Evolutionary conservation across 92 coral and sea anemone genomes (phyloP), one percentile per base, ranked within the genome.

Genomic region (Zoanthus sansibaricus): DNA sequence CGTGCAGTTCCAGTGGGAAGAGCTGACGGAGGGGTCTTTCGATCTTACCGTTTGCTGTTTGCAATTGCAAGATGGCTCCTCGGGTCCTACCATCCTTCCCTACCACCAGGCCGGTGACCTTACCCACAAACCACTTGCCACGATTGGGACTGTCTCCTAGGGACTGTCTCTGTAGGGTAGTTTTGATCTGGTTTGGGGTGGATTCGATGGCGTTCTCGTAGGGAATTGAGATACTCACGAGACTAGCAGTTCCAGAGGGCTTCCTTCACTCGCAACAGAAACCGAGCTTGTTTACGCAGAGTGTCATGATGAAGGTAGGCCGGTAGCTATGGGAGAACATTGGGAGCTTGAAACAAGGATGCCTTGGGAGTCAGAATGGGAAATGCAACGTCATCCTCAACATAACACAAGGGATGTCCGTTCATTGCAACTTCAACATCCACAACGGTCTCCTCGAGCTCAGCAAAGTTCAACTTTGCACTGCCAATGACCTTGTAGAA

Each of bases 241-340:
- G 14, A 30, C 77, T 56, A 72, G 56, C 77, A 56, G 52, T 11
- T 33, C 79, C 64, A 75, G 3, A 75, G 79, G 6, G 31, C 79
- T 6, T n/a, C 12, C 62, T 75, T 75, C 42, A 47, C 79, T n/a
- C n/a, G n/a, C 3, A 75, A 64, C 16, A 75, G 79, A 16, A 75
- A 75, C 79, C n/a, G n/a, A 42, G 79, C 79, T 12, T 64, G 31
- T n/a, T 75, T 75, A 6, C 79, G 79, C 12, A 75, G 12, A 48
- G 7, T 42, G 1, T 64, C 79, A 7, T 75, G 17, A n/a, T 75
- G 79, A 1, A 75, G 37, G n/a, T 75, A 44, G 9, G n/a, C 64
- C 6, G 79, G 79, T 9, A 75, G 3, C 1, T 75, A 64, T 7
- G 79, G 79, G 33, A 51, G 17, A 3, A 42, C 55, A 67, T 67